phyloP scores from a whole-genome alignment of 1,140 invertebrate genomes.

The Heterodera schachtii region DNA sequence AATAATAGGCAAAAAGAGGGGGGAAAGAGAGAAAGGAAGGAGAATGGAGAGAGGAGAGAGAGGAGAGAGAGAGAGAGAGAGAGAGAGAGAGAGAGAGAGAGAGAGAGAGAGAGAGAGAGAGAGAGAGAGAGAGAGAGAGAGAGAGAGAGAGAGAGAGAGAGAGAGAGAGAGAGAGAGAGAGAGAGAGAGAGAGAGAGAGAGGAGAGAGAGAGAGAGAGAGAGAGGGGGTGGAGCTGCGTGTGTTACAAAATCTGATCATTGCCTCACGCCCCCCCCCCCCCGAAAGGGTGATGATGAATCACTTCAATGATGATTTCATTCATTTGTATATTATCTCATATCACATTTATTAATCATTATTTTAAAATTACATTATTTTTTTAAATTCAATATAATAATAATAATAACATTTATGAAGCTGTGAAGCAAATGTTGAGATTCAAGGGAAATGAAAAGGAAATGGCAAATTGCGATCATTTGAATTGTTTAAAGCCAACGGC shows the following conservation, averaged over 20 bases:
- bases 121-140: not conserved
- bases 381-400: no score
- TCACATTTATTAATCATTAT: no score
- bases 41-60: no score
- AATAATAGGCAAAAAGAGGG: not conserved
- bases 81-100: no score
- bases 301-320: no score
- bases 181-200: not conserved
- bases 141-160: not conserved
- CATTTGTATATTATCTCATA: no score
- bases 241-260: not conserved
- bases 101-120: not conserved
- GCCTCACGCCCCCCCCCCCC: no score
- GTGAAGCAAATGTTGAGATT: no score
- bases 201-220: not conserved
- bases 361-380: no score
- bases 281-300: not conserved
- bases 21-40: not conserved
- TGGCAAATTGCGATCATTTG: constrained; percentile 5
- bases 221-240: not conserved
- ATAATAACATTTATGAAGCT: no score
- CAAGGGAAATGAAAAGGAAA: not conserved
- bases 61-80: no score
- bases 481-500: not conserved
- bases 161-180: not conserved